Percentiles rank a stretch among this genome's conserved stretches.
phyloP scores from a whole-genome alignment of 2,888 invertebrate species.

The Steromphala cineraria region DNA sequence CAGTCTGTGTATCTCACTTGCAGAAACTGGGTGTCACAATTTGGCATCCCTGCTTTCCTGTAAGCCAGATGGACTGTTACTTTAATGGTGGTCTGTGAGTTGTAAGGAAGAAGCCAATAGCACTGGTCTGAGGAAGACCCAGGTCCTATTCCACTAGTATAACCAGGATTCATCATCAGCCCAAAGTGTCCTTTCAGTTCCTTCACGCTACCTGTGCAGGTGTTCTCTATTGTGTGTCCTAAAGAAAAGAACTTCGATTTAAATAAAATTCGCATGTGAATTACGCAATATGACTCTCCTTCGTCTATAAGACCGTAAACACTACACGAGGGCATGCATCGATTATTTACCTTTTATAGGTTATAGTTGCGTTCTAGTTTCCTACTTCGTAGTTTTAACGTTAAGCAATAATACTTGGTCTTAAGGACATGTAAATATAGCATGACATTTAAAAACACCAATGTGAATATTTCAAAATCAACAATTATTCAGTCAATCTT shows the following conservation, averaged over 20 bases:
- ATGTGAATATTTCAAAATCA: too few species aligned
- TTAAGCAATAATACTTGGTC: too few species aligned
- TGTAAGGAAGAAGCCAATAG: slow-evolving; percentile 8
- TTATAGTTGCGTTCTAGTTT: too few species aligned
- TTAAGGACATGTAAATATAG: too few species aligned
- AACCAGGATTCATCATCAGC: slow-evolving; percentile 30
- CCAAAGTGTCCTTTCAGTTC: slow-evolving; percentile 24
- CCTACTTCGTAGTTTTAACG: too few species aligned
- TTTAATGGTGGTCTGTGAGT: not conserved
- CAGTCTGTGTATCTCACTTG: slow-evolving; percentile 33
- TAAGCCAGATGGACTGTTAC: slow-evolving; percentile 30
- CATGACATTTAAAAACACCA: too few species aligned
- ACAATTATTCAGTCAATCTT: too few species aligned
- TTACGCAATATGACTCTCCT: too few species aligned
- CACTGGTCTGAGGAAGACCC: not conserved
- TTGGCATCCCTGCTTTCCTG: slow-evolving; percentile 21
- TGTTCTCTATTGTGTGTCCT: slow-evolving; percentile 14
- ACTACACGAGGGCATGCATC: too few species aligned
- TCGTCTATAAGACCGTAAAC: too few species aligned
- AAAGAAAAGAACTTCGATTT: not conserved
- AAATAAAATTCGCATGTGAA: too few species aligned
- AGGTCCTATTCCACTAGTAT: not conserved
- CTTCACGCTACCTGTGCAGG: slow-evolving; percentile 18
- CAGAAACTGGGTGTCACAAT: slow-evolving; percentile 27
- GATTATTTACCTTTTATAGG: too few species aligned